Evolutionary conservation across 2,797 vertebrate species (phyloP).

Genomic region (Pantherophis alleghaniensis): DNA sequence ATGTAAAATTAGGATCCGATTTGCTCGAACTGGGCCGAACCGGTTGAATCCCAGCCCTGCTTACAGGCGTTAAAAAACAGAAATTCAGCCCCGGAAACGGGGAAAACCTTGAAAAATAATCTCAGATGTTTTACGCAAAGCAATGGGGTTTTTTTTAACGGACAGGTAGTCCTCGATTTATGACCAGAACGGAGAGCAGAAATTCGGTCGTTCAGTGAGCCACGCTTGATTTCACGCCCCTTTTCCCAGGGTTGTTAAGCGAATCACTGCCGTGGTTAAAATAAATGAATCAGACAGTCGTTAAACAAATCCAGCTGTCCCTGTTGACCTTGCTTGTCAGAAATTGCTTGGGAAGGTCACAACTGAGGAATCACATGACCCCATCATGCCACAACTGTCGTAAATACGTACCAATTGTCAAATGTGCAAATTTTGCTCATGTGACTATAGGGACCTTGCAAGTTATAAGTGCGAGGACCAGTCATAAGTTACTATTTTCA

Average conservation of each 20-base stretch:
- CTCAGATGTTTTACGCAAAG: neutral
- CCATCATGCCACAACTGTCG: rapidly evolving
- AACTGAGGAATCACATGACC: neutral
- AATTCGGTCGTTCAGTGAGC: neutral
- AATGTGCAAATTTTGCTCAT: neutral
- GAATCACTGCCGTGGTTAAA: too few species aligned
- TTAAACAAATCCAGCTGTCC: neutral
- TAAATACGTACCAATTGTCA: neutral
- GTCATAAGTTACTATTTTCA: neutral
- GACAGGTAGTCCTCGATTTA: neutral
- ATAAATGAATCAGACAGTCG: neutral
- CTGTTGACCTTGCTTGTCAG: neutral
- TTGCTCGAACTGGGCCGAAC: too few species aligned
- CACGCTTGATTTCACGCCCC: neutral
- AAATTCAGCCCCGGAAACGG: neutral
- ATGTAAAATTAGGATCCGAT: too few species aligned
- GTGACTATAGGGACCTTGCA: neutral
- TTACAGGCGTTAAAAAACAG: neutral
- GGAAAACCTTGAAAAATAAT: neutral
- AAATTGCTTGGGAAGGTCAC: neutral
- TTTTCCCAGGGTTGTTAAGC: neutral
- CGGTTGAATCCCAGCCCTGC: too few species aligned
- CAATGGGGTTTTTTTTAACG: neutral
- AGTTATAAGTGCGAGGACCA: neutral
- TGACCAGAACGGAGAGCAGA: neutral